Evolutionary conservation across 2,797 vertebrate genomes (phyloP).

Genomic region (Craterocephalus amniculus): DNA sequence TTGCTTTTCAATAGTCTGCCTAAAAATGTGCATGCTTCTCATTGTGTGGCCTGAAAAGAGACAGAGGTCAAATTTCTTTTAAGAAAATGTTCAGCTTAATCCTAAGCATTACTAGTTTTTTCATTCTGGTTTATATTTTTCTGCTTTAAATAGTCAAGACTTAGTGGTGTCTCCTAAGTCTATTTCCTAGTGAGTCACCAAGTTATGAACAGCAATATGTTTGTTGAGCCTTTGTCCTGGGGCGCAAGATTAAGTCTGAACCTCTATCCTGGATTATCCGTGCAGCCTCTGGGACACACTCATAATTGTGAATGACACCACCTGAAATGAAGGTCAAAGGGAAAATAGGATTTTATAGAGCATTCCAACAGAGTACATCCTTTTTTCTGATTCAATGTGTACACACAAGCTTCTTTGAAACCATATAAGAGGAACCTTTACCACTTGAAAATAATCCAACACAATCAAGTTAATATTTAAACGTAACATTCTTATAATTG

Average conservation of each 20-base stretch:
- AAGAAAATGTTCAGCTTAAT: conserved; percentile 4
- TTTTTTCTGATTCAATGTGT: neutral
- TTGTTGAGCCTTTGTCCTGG: conserved; percentile 60
- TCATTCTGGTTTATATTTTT: neutral
- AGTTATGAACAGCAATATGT: conserved; percentile 50
- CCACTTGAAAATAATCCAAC: too few species aligned
- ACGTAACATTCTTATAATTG: neutral
- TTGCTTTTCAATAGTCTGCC: conserved; percentile 4
- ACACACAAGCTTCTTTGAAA: neutral
- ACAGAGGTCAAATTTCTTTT: neutral
- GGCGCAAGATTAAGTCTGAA: conserved; percentile 63
- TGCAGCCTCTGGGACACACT: conserved; percentile 53
- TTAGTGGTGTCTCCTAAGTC: conserved; percentile 26
- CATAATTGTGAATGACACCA: conserved; percentile 57
- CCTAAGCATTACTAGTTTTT: neutral
- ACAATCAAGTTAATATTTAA: neutral
- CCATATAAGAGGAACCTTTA: neutral
- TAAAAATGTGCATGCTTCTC: conserved; percentile 16
- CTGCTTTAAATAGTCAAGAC: conserved; percentile 26
- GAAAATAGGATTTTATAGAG: conserved; percentile 46
- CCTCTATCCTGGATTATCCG: conserved; percentile 72
- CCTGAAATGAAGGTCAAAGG: conserved; percentile 67
- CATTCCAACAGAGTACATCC: conserved; percentile 1
- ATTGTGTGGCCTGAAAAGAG: conserved; percentile 6
- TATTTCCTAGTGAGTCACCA: conserved; percentile 43